Conservation (phyloP, 1,140 invertebrate genomes). For the Bombus balteatus region DNA sequence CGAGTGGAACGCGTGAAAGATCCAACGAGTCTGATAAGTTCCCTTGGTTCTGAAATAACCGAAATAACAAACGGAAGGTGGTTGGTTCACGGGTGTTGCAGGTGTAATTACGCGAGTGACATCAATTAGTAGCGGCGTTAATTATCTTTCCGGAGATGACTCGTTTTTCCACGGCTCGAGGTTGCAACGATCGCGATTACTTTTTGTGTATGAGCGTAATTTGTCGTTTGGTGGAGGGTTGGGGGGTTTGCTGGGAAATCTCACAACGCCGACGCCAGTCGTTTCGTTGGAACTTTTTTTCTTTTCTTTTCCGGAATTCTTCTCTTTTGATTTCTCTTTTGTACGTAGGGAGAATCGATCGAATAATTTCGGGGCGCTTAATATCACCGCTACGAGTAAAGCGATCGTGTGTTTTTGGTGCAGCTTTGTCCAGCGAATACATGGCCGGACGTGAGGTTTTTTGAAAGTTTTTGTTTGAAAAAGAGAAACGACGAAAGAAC, state of each 20-base stretch:
- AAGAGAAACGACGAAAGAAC: not conserved
- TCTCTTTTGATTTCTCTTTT: not conserved
- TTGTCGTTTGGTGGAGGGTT: slow-evolving; percentile 9
- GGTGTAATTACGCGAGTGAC: slow-evolving; percentile 56
- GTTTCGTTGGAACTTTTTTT: too few species aligned
- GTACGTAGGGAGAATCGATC: not conserved
- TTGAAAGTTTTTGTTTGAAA: not conserved
- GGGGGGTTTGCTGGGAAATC: not conserved
- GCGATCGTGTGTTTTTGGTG: not conserved
- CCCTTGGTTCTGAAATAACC: not conserved
- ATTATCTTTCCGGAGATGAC: slow-evolving; percentile 41
- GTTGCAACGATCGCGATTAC: slow-evolving; percentile 39
- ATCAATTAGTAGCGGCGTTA: slow-evolving; percentile 62
- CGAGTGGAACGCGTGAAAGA: too few species aligned
- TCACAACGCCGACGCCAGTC: not conserved
- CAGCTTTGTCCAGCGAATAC: not conserved
- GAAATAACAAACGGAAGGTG: not conserved
- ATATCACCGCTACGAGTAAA: not conserved
- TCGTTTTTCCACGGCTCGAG: not conserved
- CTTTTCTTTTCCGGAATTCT: not conserved
- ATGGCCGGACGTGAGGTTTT: not conserved
- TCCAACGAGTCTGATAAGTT: too few species aligned
- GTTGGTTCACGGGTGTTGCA: slow-evolving; percentile 25
- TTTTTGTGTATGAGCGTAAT: slow-evolving; percentile 40
- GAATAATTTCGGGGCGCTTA: not conserved